Base-by-base conservation (phyloP, 2,888 invertebrate species). In the Trichogramma dendrolimi region DNA sequence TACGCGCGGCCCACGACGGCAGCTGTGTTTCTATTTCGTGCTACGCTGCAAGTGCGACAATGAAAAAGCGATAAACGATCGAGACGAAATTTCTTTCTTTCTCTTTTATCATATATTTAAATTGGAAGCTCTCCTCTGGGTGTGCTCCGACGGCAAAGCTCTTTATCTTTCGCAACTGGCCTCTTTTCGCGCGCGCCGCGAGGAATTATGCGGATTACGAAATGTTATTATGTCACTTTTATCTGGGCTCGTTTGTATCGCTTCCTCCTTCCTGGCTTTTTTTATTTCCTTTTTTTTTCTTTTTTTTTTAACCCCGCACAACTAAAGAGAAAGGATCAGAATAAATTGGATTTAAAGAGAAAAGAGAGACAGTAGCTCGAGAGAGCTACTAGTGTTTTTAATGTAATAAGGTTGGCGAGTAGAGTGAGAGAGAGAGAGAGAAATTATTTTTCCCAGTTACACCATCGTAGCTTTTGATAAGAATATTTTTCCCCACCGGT, bases 141-240 rank as follows among this genome's bases (percentile, higher is more conserved):
- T 43, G 39, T 54, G 54, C 52, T 41, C 50, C 43, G 43, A 42
- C 49, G 46, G 49, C 14, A 14, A 14, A 14, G 14, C 14, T 14
- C 44, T 63, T 63, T 63, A 63, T 63, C 50, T 60, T 60, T 44
- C 48, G 53, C 14, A 14, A 44, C 46, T 49, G 48, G 59, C 60
- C 43, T 63, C 49, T 59, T 14, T 56, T 49, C 56, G 43, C 47
- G 5, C 10, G 11, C 47, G 14, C 47, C 14, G n/a, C 10, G 38
- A 51, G 56, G 41, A 56, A 63, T 51, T 60, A 63, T 50, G 54
- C 48, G 60, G 56, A 63, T 60, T 63, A 60, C 53, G 52, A 48
- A 60, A 60, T 48, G 60, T 63, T 63, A 63, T 63, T 57, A 54
- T 50, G 50, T 57, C 50, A 54, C 49, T 50, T 53, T 63, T 63